Conservation (phyloP, 1,140 invertebrate genomes). For the Anoplolepis gracilipes region DNA sequence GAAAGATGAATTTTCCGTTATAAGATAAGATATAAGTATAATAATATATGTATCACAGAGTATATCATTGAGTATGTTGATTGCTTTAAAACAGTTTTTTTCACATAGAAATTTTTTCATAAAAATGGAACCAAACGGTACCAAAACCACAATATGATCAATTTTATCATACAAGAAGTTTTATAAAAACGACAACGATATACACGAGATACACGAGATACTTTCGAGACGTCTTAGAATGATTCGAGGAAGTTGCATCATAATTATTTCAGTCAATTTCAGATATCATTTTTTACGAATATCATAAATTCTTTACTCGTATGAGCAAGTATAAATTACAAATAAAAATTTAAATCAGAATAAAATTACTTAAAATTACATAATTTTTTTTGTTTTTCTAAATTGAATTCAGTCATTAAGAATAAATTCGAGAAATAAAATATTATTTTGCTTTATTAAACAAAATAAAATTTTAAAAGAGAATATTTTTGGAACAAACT, state of each 20-base stretch:
- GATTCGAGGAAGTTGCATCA: neutral
- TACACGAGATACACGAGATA: neutral
- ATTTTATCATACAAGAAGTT: neutral
- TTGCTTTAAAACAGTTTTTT: neutral
- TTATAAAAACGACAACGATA: neutral
- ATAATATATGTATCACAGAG: neutral
- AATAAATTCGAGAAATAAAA: too few species aligned
- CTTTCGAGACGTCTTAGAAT: neutral
- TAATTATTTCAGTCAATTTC: neutral
- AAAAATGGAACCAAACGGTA: neutral
- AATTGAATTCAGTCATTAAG: too few species aligned
- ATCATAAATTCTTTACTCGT: neutral
- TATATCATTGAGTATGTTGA: neutral
- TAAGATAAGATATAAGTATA: neutral
- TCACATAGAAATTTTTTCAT: neutral
- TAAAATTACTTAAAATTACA: too few species aligned
- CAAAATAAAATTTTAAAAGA: too few species aligned
- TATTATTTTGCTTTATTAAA: too few species aligned
- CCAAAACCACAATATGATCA: neutral
- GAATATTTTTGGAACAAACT: too few species aligned
- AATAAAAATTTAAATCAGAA: too few species aligned
- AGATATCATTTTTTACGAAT: neutral
- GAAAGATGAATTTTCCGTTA: conserved; percentile 28
- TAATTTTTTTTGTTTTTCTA: too few species aligned
- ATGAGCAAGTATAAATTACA: neutral